A percentile compares a stretch with the other conserved stretches of the same genome.
phyloP scores from a whole-genome alignment of 2,113 vertebrate genomes.

The Pandion haliaetus region DNA sequence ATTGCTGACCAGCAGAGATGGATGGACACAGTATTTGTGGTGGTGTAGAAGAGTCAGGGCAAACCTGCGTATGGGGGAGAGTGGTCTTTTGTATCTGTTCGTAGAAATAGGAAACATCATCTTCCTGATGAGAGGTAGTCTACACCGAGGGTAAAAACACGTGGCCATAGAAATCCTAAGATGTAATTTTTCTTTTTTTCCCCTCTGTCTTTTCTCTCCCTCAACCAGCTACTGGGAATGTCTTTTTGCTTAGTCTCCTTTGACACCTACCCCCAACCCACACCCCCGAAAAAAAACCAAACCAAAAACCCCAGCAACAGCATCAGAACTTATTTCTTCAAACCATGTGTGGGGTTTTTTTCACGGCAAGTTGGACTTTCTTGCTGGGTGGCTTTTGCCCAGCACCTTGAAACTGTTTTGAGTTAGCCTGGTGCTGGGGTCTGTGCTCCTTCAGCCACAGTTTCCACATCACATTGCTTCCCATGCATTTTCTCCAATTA shows the following conservation, averaged over 20 bases:
- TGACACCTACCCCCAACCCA: too few relatives aligned
- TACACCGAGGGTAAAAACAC: not conserved
- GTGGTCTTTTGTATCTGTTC: not conserved
- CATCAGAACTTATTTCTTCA: not conserved
- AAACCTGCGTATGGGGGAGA: not conserved
- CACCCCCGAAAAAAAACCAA: not conserved
- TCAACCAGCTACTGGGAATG: not conserved
- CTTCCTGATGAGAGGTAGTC: not conserved
- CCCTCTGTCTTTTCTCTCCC: not conserved
- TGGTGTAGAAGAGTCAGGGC: not conserved
- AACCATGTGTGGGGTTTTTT: not conserved
- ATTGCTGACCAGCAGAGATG: not conserved
- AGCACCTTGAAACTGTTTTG: not conserved
- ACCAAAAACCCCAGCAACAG: not conserved
- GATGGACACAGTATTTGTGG: not conserved
- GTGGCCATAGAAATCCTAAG: not conserved
- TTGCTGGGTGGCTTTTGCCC: not conserved
- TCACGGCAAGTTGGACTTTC: not conserved
- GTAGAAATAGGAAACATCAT: not conserved
- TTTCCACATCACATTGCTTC: not conserved
- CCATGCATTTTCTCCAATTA: not conserved
- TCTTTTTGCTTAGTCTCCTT: not conserved
- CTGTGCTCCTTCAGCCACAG: not conserved
- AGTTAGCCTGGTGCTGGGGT: not conserved
- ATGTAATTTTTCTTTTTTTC: not conserved